Evolutionary conservation across 2,888 invertebrate genomes (phyloP).

Genomic region (Lypha dubia): DNA sequence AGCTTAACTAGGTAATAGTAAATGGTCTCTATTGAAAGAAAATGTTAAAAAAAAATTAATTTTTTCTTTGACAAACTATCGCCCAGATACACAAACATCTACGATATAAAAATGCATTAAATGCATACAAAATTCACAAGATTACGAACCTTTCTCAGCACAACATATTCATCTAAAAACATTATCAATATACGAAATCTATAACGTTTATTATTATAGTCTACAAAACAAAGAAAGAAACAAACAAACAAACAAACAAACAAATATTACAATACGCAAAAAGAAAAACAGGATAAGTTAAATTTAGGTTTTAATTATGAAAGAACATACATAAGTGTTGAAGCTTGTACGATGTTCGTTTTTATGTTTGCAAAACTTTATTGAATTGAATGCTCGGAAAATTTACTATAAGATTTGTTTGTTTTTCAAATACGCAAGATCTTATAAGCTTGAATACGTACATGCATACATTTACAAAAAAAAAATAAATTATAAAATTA

Average conservation of each 20-base stretch:
- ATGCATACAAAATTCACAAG: slow-evolving; percentile 60
- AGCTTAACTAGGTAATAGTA: slow-evolving; percentile 24
- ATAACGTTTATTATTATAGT: slow-evolving; percentile 34
- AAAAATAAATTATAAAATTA: too few species aligned
- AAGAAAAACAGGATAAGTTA: slow-evolving; percentile 48
- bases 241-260: too few species aligned
- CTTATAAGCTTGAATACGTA: slow-evolving; percentile 36
- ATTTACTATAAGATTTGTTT: slow-evolving; percentile 28
- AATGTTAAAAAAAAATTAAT: background rate
- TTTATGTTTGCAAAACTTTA: slow-evolving; percentile 5
- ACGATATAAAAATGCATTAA: slow-evolving; percentile 58
- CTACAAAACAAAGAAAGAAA: too few species aligned
- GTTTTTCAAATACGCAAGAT: slow-evolving; percentile 33
- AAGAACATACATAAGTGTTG: slow-evolving; percentile 52
- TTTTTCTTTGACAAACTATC: slow-evolving; percentile 60
- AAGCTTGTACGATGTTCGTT: slow-evolving; percentile 56
- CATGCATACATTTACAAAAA: slow-evolving; percentile 8
- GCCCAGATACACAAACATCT: slow-evolving; percentile 66
- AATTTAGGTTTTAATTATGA: slow-evolving; percentile 25
- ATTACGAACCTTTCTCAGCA: slow-evolving; percentile 57
- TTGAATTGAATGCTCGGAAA: slow-evolving; percentile 28
- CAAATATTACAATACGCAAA: slow-evolving; percentile 43
- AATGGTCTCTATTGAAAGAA: slow-evolving; percentile 36
- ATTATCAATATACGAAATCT: slow-evolving; percentile 48
- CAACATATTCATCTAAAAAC: slow-evolving; percentile 27